A percentile compares a stretch with the other conserved stretches of the same genome.
Conservation (phyloP, 2,888 invertebrate species). For the Pammene aurita region DNA sequence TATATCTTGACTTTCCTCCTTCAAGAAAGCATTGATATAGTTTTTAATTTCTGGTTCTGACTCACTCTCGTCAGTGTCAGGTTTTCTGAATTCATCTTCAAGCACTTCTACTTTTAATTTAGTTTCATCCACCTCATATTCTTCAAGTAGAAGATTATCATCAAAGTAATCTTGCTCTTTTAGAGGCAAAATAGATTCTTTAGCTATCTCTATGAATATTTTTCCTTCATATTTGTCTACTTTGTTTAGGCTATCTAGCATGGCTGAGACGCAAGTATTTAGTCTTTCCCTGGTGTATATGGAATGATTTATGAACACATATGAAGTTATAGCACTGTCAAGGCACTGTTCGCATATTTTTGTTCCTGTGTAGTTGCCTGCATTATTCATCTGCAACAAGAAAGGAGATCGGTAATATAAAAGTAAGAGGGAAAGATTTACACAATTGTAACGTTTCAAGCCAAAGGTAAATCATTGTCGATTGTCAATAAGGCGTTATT, state of each 20-base stretch:
- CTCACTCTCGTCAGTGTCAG: conserved; percentile 57
- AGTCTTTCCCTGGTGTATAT: conserved; percentile 63
- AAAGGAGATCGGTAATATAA: conserved; percentile 46
- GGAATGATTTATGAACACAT: conserved; percentile 64
- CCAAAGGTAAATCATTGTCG: too few species aligned
- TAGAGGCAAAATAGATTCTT: conserved; percentile 60
- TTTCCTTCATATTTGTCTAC: conserved; percentile 53
- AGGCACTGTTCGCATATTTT: conserved; percentile 75
- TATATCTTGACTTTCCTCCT: conserved; percentile 27
- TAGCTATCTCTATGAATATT: conserved; percentile 67
- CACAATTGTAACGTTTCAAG: background rate
- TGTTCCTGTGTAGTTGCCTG: conserved; percentile 62
- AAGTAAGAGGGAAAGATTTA: conserved; percentile 35
- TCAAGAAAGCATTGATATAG: conserved; percentile 28
- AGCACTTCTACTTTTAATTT: conserved; percentile 65
- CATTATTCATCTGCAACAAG: conserved; percentile 71
- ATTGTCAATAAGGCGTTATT: too few species aligned
- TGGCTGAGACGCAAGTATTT: conserved; percentile 60
- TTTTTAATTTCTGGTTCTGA: conserved; percentile 41
- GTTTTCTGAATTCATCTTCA: conserved; percentile 75
- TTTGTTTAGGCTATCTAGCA: conserved; percentile 60
- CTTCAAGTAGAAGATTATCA: conserved; percentile 50
- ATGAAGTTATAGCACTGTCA: conserved; percentile 65
- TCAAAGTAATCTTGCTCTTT: conserved; percentile 51
- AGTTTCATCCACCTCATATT: conserved; percentile 55